Evolutionary conservation across 1,140 invertebrate genomes (phyloP).

Genomic region (Daktulosphaira vitifoliae): DNA sequence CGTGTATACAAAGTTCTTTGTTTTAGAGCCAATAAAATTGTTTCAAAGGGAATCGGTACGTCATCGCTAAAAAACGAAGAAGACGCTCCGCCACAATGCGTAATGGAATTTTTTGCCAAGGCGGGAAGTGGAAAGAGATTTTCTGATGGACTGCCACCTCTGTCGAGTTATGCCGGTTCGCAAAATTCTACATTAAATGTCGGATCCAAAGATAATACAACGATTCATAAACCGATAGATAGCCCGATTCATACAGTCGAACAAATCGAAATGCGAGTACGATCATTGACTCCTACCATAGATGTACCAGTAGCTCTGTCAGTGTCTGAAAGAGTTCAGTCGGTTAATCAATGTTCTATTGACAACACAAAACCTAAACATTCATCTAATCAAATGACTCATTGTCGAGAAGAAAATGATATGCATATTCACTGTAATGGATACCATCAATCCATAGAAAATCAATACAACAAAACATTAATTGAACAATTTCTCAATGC

Average conservation of each 20-base stretch:
- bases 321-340: not conserved
- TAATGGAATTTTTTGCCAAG: slow-evolving; percentile 76
- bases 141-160: slow-evolving; percentile 19
- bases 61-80: slow-evolving; percentile 21
- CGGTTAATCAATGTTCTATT: not conserved
- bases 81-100: slow-evolving; percentile 56
- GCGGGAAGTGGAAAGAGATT: slow-evolving; percentile 53
- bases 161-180: slow-evolving; percentile 23
- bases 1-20: too few relatives aligned
- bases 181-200: slow-evolving; percentile 17
- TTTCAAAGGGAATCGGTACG: slow-evolving; percentile 25
- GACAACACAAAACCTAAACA: slow-evolving; percentile 11
- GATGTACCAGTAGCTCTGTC: slow-evolving; percentile 24
- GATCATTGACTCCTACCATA: slow-evolving; percentile 57
- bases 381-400: slow-evolving; percentile 3
- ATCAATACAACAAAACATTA: not conserved
- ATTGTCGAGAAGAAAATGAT: slow-evolving; percentile 3
- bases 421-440: slow-evolving; percentile 9
- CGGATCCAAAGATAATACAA: slow-evolving; percentile 21
- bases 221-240: slow-evolving; percentile 62
- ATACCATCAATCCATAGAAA: slow-evolving; percentile 17
- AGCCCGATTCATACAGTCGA: slow-evolving; percentile 72
- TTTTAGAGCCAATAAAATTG: slow-evolving; percentile 40
- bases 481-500: slow-evolving; percentile 25
- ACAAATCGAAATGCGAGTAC: slow-evolving; percentile 79